A percentile compares a stretch with the other conserved stretches of the same genome.
Evolutionary conservation across 2,888 invertebrate species (phyloP).

Genomic region (Hoplodrina blanda): DNA sequence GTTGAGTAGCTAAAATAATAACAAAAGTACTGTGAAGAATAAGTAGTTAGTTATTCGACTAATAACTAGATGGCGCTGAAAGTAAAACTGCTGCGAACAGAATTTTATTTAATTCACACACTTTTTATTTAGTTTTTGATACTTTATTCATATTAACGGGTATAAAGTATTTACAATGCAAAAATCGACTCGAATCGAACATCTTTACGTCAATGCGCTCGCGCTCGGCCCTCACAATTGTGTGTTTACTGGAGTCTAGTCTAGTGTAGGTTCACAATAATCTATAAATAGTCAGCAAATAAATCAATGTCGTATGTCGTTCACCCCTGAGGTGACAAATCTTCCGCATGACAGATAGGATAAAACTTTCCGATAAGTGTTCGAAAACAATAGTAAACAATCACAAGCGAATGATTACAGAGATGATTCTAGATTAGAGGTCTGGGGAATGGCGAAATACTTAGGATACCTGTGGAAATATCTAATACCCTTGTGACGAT

Average conservation of each 20-base stretch:
- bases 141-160: no score
- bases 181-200: no score
- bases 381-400: conserved; percentile 34
- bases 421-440: conserved; percentile 3
- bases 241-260: not conserved
- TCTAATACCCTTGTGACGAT: no score
- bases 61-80: conserved; percentile 15
- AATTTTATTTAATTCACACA: no score
- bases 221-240: no score
- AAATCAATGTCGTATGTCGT: conserved; percentile 46
- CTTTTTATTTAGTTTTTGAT: no score
- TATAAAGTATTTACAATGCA: no score
- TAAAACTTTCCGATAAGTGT: conserved; percentile 35
- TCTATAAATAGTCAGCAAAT: conserved; percentile 18
- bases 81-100: not conserved
- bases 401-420: conserved; percentile 21
- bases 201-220: no score
- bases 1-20: conserved; percentile 39
- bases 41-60: accelerated
- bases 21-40: no score
- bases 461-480: not conserved
- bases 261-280: not conserved
- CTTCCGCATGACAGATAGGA: conserved; percentile 35
- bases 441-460: not conserved
- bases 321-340: conserved; percentile 23